phyloP scores from a whole-genome alignment of 2,113 vertebrate genomes.

The Empidonax alnorum region DNA sequence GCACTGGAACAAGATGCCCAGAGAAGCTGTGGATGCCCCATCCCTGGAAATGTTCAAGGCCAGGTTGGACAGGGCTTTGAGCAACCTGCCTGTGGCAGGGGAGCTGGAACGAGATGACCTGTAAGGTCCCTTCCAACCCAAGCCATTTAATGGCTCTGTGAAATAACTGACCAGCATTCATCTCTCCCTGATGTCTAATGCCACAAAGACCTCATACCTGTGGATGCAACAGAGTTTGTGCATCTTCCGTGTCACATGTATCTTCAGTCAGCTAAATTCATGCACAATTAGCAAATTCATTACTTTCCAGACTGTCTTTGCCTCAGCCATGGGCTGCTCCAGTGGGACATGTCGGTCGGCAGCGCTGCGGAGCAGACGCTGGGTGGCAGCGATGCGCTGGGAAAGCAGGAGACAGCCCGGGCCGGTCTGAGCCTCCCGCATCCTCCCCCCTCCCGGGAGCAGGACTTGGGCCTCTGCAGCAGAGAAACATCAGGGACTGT shows the following conservation, averaged over 20 bases:
- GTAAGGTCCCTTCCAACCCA: background rate
- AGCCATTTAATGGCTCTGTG: background rate
- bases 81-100: background rate
- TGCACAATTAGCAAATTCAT: fast-evolving
- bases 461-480: fast-evolving
- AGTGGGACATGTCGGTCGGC: no score
- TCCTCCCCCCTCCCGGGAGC: background rate
- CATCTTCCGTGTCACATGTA: fast-evolving
- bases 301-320: background rate
- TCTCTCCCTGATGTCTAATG: background rate
- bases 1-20: background rate
- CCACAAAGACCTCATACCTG: fast-evolving
- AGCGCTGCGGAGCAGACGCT: background rate
- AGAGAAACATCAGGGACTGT: fast-evolving
- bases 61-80: background rate
- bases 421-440: background rate
- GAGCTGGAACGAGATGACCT: background rate
- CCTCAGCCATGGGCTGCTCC: fast-evolving
- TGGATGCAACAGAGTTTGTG: background rate
- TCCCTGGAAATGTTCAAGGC: background rate
- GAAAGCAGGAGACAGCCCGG: background rate
- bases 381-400: background rate
- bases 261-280: no score
- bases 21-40: background rate
- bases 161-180: background rate